A percentile compares a stretch with the other conserved stretches of the same genome.
Evolutionary conservation across 2,888 invertebrate genomes (phyloP).

Genomic region (Trachelus troglodyta): DNA sequence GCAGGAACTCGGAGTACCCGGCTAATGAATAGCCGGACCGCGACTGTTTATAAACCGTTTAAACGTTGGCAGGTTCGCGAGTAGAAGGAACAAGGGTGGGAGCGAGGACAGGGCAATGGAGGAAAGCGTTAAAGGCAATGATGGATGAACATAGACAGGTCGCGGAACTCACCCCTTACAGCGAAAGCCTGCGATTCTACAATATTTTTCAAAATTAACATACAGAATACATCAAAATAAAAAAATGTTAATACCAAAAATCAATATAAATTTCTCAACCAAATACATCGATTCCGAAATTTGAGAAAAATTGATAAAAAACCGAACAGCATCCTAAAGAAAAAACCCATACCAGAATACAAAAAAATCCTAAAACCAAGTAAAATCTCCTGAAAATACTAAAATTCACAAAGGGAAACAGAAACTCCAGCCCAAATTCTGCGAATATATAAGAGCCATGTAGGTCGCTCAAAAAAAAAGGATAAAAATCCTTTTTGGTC

Average conservation of each 20-base stretch:
- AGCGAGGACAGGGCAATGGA: conserved; percentile 37
- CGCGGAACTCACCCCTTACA: conserved; percentile 34
- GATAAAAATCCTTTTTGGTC: neutral
- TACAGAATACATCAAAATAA: neutral
- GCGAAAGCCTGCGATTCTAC: conserved; percentile 32
- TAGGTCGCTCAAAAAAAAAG: neutral
- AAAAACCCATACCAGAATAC: too few species aligned
- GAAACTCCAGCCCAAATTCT: neutral
- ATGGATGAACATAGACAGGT: conserved; percentile 56
- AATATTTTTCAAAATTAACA: conserved; percentile 29
- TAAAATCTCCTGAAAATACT: too few species aligned
- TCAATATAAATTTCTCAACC: neutral
- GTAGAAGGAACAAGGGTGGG: conserved; percentile 34
- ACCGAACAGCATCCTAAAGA: too few species aligned
- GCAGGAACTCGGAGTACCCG: conserved; percentile 23
- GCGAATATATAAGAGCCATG: neutral
- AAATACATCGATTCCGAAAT: too few species aligned
- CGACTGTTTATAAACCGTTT: conserved; percentile 58
- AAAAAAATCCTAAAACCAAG: too few species aligned
- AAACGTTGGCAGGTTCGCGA: conserved; percentile 50
- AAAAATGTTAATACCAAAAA: neutral
- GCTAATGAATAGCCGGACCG: conserved; percentile 51
- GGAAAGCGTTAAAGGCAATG: conserved; percentile 42
- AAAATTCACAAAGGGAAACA: neutral
- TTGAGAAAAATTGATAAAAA: too few species aligned